Evolutionary conservation across 2,797 vertebrate genomes (phyloP).

Genomic region (Catamblyrhynchus diadema): DNA sequence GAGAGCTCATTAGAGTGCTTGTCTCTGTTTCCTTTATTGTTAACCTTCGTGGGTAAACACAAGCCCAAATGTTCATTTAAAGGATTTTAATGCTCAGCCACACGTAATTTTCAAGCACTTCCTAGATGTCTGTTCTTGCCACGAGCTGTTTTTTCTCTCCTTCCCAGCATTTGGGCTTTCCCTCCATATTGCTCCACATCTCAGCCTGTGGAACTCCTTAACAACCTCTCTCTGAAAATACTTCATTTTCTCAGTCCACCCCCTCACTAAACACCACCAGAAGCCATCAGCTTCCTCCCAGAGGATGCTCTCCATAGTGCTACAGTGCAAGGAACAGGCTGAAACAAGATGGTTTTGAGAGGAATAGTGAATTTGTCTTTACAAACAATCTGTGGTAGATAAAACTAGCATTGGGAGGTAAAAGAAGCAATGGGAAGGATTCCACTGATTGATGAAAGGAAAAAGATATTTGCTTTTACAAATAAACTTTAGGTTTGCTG

Average conservation of each 20-base stretch:
- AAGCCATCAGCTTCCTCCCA: background rate
- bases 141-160: background rate
- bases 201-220: background rate
- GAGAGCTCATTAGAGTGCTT: constrained; percentile 39
- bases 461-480: background rate
- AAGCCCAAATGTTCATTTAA: constrained; percentile 14
- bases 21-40: background rate
- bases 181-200: background rate
- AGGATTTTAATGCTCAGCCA: background rate
- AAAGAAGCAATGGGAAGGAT: background rate
- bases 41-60: background rate
- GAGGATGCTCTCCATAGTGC: rapidly evolving
- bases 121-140: background rate
- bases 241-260: background rate
- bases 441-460: background rate
- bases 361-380: background rate
- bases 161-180: background rate
- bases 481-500: background rate
- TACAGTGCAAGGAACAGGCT: background rate
- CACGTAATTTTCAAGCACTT: background rate
- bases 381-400: background rate
- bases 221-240: rapidly evolving
- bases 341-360: background rate
- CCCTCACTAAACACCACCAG: background rate
- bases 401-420: background rate